Base-by-base conservation (phyloP, 1,140 invertebrate genomes). In the Pseudomyrmex pallidus region DNA sequence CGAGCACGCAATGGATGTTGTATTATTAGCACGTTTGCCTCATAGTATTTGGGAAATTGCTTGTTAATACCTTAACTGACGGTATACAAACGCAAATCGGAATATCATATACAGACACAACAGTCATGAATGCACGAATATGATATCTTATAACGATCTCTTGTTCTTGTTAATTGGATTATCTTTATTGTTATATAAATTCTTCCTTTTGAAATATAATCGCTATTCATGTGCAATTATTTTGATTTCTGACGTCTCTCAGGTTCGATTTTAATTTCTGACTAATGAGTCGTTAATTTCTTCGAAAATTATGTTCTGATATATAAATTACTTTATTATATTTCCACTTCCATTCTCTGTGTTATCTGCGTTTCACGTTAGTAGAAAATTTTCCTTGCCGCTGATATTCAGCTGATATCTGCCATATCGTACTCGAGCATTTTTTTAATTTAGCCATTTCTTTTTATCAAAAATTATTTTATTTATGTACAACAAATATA, bases 41-140 rank as follows among this genome's bases (percentile, higher is more conserved):
- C 15, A 17, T 50, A 70, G 10, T 80, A 44, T 48, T 57, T 70
- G 54, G 66, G 44, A 70, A 80, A 80, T 80, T 61, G 54, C 44
- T 70, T 8, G 54, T 80, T 80, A 80, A 80, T 70, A 50, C 8
- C 54, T 80, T 80, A 70, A 80, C 22, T 80, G 12, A 48, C 46
- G 35, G n/a, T 59, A 4, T 25, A 10, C 15, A 70, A n/a, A 25
- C 7, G 50, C 25, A 1, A 1, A 57, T 48, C 22, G 54, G 13
- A 22, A 59, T 54, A 35, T 50, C 2, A 12, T 61, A 46, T 35
- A 12, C 15, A 17, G n/a, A 4, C 13, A 1, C 12, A 46, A 56
- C n/a, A 10, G 48, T 50, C 46, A 50, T 44, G 22, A 64, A 50
- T 5, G 7, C 48, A 35, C 25, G 7, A 20, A 59, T 59, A 48